phyloP scores from a whole-genome alignment of 2,888 invertebrate species.

The Troilus luridus region DNA sequence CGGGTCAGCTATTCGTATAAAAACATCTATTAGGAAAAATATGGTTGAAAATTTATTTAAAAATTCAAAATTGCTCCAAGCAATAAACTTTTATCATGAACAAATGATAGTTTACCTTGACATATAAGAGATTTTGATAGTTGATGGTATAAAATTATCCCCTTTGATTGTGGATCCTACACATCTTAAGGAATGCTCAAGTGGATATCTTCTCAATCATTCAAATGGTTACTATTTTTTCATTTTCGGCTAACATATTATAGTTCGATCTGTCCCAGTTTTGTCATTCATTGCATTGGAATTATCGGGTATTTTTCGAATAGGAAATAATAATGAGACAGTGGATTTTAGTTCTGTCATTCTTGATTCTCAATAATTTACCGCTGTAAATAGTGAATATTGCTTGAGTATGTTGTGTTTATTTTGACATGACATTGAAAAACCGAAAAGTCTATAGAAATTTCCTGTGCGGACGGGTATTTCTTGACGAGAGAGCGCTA shows the following conservation, averaged over 20 bases:
- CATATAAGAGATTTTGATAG: neutral
- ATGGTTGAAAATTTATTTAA: too few relatives aligned
- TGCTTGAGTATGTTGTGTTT: neutral
- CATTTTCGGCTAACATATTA: neutral
- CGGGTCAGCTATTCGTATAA: too few relatives aligned
- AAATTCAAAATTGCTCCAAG: too few relatives aligned
- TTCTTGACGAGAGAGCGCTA: too few relatives aligned
- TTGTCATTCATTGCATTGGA: neutral
- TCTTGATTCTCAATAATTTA: neutral
- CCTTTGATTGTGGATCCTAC: neutral
- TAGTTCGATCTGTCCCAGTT: neutral
- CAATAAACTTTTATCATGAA: neutral
- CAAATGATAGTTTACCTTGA: neutral
- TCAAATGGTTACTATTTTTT: neutral
- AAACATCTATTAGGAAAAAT: too few relatives aligned
- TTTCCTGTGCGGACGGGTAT: too few relatives aligned
- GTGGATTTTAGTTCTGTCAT: neutral
- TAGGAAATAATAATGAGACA: neutral
- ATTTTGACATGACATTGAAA: too few relatives aligned
- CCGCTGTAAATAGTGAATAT: neutral
- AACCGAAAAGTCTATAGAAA: too few relatives aligned
- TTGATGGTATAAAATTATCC: neutral
- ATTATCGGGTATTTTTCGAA: neutral
- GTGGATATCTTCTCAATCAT: neutral
- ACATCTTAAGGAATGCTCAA: neutral